Evolutionary conservation across 2,888 invertebrate species (phyloP).

Genomic region (Scaptomyza caliginosa): DNA sequence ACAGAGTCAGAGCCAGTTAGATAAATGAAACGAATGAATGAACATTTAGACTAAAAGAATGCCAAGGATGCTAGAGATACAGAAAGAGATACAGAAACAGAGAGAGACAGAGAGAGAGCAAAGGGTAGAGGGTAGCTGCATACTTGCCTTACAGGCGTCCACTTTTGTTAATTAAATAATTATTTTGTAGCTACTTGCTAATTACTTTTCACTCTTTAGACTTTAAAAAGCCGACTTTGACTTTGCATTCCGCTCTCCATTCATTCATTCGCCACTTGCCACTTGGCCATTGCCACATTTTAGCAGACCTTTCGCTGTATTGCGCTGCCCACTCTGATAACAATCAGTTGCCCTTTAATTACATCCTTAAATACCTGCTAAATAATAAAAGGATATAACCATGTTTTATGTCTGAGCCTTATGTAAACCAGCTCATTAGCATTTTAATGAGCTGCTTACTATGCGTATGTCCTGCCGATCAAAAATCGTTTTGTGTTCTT

Average conservation of each 20-base stretch:
- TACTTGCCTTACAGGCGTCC: conserved; percentile 32
- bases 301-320: conserved; percentile 28
- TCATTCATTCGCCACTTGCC: conserved; percentile 58
- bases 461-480: conserved; percentile 28
- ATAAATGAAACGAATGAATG: conserved; percentile 73
- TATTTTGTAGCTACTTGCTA: conserved; percentile 76
- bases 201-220: conserved; percentile 66
- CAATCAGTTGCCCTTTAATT: conserved; percentile 17
- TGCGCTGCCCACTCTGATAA: conserved; percentile 6
- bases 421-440: conserved; percentile 65
- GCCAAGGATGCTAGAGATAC: conserved; percentile 15
- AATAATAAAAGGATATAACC: background rate
- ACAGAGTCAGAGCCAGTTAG: conserved; percentile 43
- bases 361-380: background rate
- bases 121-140: conserved; percentile 4
- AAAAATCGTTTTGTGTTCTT: no score
- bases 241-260: conserved; percentile 19
- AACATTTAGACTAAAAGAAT: conserved; percentile 61
- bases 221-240: conserved; percentile 18
- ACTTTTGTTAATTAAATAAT: conserved; percentile 80
- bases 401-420: no score
- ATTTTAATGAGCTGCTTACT: conserved; percentile 71
- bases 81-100: background rate
- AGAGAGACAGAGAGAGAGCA: background rate
- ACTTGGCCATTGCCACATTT: conserved; percentile 14